phyloP scores from a whole-genome alignment of 2,797 vertebrate genomes.

The Steatocranus sp. region DNA sequence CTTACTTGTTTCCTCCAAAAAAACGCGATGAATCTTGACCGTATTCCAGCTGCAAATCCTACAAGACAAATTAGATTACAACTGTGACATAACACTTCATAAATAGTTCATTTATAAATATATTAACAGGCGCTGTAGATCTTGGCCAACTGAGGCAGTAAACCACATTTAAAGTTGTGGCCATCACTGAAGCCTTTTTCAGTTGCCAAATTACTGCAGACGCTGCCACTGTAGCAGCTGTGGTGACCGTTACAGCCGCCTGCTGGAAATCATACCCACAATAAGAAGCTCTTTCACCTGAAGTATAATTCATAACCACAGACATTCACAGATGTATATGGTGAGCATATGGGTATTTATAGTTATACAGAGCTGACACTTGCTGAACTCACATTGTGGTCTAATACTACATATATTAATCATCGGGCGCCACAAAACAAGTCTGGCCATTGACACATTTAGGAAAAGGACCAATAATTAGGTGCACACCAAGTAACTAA shows the following conservation, averaged over 20 bases:
- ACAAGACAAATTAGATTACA: conserved; percentile 24
- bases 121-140: neutral
- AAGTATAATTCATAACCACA: neutral
- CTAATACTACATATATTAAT: neutral
- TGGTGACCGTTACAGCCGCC: neutral
- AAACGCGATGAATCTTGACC: conserved; percentile 86
- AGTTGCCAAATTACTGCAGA: neutral
- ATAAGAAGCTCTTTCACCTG: neutral
- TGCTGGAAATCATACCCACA: neutral
- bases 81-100: neutral
- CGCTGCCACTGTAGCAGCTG: neutral
- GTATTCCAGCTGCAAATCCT: conserved; percentile 93
- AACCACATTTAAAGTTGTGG: neutral
- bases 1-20: conserved; percentile 94
- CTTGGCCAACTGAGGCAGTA: neutral
- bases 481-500: neutral
- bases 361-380: neutral
- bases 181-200: neutral
- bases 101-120: neutral
- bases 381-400: neutral
- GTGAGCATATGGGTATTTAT: neutral
- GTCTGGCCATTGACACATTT: neutral
- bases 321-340: neutral
- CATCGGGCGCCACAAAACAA: neutral
- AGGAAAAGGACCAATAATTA: neutral